Evolutionary conservation across 1,140 invertebrate genomes (phyloP).

Genomic region (Diorhabda sublineata): DNA sequence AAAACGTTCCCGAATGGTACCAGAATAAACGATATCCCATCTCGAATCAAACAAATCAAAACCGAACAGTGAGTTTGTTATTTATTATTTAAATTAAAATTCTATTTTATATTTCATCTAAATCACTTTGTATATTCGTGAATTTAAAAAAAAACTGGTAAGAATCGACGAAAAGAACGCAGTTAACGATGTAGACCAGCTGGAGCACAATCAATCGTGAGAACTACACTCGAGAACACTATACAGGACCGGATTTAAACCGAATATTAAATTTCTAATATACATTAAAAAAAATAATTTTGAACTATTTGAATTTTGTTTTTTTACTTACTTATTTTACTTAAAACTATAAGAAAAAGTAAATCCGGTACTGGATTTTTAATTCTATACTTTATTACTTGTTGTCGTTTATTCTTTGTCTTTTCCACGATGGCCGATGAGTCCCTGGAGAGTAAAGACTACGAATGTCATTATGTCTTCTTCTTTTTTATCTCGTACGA

Average conservation of each 20-base stretch:
- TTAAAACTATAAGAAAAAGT: too few species aligned
- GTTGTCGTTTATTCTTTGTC: too few species aligned
- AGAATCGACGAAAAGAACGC: slow-evolving; percentile 10
- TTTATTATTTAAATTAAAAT: background rate
- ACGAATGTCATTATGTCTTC: too few species aligned
- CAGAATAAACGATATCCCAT: slow-evolving; percentile 47
- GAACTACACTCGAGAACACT: background rate
- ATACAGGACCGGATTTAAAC: background rate
- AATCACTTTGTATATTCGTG: background rate
- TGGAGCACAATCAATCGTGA: background rate
- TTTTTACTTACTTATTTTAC: too few species aligned
- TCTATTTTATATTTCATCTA: background rate
- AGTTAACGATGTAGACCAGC: background rate
- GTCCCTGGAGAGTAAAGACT: too few species aligned
- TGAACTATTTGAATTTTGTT: too few species aligned
- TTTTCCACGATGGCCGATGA: too few species aligned
- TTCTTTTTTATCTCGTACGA: too few species aligned
- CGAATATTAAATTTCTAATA: too few species aligned
- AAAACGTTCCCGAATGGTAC: slow-evolving; percentile 55
- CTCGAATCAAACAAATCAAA: slow-evolving; percentile 49
- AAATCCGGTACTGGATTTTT: too few species aligned
- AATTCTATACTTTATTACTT: too few species aligned
- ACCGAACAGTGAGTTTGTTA: slow-evolving; percentile 48
- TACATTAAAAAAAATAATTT: too few species aligned
- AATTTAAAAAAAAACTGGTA: slow-evolving; percentile 5